These are phyloP conservation scores for Crypturellus tataupa DNA, from an alignment of 2,797 vertebrate genomes.

Conservation along the genomic window DNA sequence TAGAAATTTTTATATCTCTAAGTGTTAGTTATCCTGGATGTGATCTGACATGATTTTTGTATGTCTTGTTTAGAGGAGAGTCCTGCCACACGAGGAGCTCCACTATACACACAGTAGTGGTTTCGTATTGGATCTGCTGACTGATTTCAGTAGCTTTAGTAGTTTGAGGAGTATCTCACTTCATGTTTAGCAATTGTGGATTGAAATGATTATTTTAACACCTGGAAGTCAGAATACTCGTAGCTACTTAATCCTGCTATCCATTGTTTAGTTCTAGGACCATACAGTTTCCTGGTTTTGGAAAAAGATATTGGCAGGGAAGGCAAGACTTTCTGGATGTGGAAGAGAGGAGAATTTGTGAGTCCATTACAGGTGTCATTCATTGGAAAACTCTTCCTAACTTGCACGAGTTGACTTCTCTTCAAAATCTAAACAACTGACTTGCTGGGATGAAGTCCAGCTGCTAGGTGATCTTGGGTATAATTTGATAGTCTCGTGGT, in stretches of 20 bases:
- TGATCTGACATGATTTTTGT: background rate
- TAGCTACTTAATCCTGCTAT: background rate
- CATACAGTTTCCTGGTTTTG: background rate
- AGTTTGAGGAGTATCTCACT: background rate
- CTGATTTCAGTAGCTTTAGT: background rate
- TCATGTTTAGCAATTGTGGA: background rate
- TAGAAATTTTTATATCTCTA: background rate
- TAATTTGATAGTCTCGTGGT: background rate
- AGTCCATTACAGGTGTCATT: background rate
- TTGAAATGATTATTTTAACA: background rate
- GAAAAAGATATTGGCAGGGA: background rate
- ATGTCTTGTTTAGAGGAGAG: background rate
- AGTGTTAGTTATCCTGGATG: background rate
- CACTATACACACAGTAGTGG: accelerated
- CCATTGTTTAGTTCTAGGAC: background rate
- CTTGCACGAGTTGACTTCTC: background rate
- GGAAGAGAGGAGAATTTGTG: background rate
- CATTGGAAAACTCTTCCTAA: background rate
- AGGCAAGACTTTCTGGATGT: background rate
- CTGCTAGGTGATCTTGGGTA: background rate
- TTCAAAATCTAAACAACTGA: background rate
- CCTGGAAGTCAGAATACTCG: background rate
- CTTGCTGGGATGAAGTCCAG: background rate
- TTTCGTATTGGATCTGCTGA: background rate
- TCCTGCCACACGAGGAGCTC: background rate